Base-by-base conservation (phyloP, 2,888 invertebrate genomes). In the Acrobasis repandana region DNA sequence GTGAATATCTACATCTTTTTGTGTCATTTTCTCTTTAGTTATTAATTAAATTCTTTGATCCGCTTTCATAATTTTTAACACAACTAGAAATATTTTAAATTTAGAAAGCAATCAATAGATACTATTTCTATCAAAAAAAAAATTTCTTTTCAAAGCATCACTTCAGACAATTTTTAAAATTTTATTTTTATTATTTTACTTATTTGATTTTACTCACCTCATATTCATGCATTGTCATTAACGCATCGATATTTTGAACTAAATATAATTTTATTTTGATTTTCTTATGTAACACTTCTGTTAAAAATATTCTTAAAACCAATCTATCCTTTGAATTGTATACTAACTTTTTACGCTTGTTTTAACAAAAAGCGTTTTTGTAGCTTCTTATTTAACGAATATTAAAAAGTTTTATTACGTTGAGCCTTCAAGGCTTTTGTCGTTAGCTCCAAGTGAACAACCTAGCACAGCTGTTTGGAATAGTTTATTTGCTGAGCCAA, bases 141-240 rank as follows among this genome's bases (percentile, higher is more conserved):
- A 75, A 65, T 72, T 72, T 75, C 74, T 69, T 79, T 79, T 80
- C 66, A 78, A 88, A 85, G 83, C 86, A 85, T 89, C 86, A 88
- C 88, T 86, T 76, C 81, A 82, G 86, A 79, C 79, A 66, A 76
- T 75, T 70, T 54, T 63, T 11, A 16, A n/a, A n/a, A n/a, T n/a
- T 3, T 58, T 48, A 34, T 20, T 38, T 50, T 68, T 74, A 73
- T 71, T 63, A 65, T 64, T 58, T 62, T 60, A 62, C 43, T 62
- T 62, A 71, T 75, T 72, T 69, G n/a, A 18, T 50, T 58, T 58
- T 69, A 74, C 76, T 76, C 65, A 75, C 75, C 71, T 72, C 76
- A 71, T 74, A 3, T 67, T 73, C 79, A 83, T 79, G 68, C 69
- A 73, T 76, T 72, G 67, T 68, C 74, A 76, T 73, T 28, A 75